Conservation (phyloP, 2,888 invertebrate genomes). For the Aplocera efformata region DNA sequence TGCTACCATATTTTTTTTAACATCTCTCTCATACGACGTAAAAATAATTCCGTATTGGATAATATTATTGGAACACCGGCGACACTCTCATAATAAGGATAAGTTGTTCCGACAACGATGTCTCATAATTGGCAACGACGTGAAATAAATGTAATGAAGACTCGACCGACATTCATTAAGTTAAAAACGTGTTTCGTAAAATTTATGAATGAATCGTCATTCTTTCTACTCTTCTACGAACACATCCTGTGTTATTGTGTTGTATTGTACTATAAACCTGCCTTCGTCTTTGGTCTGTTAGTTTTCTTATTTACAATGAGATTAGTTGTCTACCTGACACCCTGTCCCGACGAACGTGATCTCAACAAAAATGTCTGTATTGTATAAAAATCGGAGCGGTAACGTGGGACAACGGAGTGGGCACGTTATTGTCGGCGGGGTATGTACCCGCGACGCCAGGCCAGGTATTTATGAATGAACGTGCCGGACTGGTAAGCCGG, state of each 20-base stretch:
- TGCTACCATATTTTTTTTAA: neutral
- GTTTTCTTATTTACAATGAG: constrained; percentile 45
- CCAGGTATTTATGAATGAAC: constrained; percentile 79
- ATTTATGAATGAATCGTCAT: constrained; percentile 53
- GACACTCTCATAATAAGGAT: neutral
- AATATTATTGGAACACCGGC: neutral
- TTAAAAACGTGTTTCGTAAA: constrained; percentile 17
- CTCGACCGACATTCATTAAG: constrained; percentile 8
- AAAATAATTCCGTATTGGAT: neutral
- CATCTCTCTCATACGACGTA: neutral
- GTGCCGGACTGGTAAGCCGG: constrained; percentile 67
- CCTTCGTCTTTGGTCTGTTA: constrained; percentile 48
- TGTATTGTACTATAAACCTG: constrained; percentile 47
- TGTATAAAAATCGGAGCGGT: constrained; percentile 62
- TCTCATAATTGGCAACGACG: neutral
- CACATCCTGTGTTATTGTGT: constrained; percentile 69
- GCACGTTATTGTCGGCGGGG: constrained; percentile 29
- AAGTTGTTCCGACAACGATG: neutral
- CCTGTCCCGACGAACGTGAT: constrained; percentile 52
- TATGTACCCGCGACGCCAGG: constrained; percentile 37
- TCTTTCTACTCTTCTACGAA: constrained; percentile 39
- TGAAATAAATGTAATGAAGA: constrained; percentile 4
- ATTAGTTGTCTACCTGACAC: constrained; percentile 70
- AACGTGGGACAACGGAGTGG: constrained; percentile 50
- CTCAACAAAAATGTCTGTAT: constrained; percentile 60